Evolutionary conservation across 2,797 vertebrate genomes (phyloP).

Genomic region (Spondyliosoma cantharus): DNA sequence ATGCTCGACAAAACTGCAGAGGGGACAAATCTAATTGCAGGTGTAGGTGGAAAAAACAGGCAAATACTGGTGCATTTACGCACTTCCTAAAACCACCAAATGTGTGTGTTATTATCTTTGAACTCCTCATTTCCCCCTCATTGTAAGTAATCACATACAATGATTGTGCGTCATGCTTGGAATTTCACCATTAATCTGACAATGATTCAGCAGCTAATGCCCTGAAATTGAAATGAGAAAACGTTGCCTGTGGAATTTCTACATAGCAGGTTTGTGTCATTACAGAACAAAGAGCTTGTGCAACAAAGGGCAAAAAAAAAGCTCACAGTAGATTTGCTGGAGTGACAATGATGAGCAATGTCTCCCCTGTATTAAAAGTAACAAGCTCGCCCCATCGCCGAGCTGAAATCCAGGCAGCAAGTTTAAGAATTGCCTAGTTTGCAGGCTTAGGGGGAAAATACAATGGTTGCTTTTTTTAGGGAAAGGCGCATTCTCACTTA

Average conservation of each 20-base stretch:
- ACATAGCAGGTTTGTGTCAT: slow-evolving; percentile 56
- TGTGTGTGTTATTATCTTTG: slow-evolving; percentile 61
- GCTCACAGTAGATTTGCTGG: slow-evolving; percentile 41
- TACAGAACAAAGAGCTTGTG: slow-evolving; percentile 56
- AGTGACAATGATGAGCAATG: slow-evolving; percentile 40
- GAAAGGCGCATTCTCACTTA: slow-evolving; percentile 46
- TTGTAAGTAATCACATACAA: slow-evolving; percentile 56
- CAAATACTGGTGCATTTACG: slow-evolving; percentile 60
- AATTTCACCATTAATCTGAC: slow-evolving; percentile 65
- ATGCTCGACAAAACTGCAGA: slow-evolving; percentile 49
- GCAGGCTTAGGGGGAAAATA: slow-evolving; percentile 50
- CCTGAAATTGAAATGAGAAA: slow-evolving; percentile 61
- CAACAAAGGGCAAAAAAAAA: slow-evolving; percentile 36
- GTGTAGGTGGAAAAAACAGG: slow-evolving; percentile 53
- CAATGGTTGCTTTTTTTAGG: slow-evolving; percentile 42
- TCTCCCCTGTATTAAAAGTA: slow-evolving; percentile 41
- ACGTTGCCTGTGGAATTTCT: slow-evolving; percentile 37
- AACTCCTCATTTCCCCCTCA: slow-evolving; percentile 62
- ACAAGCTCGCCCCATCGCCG: slow-evolving; percentile 38
- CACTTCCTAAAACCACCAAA: slow-evolving; percentile 54
- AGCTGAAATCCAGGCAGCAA: slow-evolving; percentile 33
- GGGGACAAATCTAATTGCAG: slow-evolving; percentile 59
- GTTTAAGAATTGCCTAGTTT: slow-evolving; percentile 46
- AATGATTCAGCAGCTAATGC: slow-evolving; percentile 66
- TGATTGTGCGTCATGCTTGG: slow-evolving; percentile 57